Base-by-base conservation (phyloP, 2,797 vertebrate species). In the Spheniscus humboldti region DNA sequence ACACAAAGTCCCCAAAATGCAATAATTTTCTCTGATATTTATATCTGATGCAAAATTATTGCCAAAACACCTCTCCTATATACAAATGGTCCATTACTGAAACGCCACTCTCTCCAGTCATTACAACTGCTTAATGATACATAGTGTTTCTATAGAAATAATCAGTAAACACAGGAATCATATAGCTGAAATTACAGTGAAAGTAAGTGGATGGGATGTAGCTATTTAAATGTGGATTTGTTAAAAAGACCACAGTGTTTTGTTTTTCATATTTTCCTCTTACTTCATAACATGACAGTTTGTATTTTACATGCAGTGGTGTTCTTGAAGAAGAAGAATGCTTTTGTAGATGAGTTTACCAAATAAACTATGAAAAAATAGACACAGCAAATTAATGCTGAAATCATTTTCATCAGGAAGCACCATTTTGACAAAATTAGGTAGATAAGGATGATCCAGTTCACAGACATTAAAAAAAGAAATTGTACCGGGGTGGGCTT, bases 401-500 rank as follows among this genome's bases (percentile, higher is more conserved):
- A 48, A 90, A 85, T 68, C 8, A 37, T 41, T 90, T 81, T 87
- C 13, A 43, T 59, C 17, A 74, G 6, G 17, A 91, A 55, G 1
- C 2, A 13, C 0, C 1, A 25, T 62, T 86, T 72, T 79, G 33
- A 53, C 23, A 90, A 90, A 67, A 71, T 71, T 47, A 43, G 1
- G 5, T 39, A 62, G 5, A 37, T 57, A 39, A 48, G 2, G 3
- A 48, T 11, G 16, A 92, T n/a, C 7, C 1, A 68, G 19, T n/a
- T 48, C 31, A 81, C 15, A 84, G 6, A 60, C 6, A 73, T 69
- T 77, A 3, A 9, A 12, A 6, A 50, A 50, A 50, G 47, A 27
- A 55, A 13, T 24, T 19, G 3, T 27, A 47, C 7, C 7, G 3
- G 2, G 3, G 1, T 39, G 7, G 10, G 13, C 2, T 60, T 56